Conservation (phyloP, 2,888 invertebrate genomes). For the Pasiphila rectangulata region DNA sequence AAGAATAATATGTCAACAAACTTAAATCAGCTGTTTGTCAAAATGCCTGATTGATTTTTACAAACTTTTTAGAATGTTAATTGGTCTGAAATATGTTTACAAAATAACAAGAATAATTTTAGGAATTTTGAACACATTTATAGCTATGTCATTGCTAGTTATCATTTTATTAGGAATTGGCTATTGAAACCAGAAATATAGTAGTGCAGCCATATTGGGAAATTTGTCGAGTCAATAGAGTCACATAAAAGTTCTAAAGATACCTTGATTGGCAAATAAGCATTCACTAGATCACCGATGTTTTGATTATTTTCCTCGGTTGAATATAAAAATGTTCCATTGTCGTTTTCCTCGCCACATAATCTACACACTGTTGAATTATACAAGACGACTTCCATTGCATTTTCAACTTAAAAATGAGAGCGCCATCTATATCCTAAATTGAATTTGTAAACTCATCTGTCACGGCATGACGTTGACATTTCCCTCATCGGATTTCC, state of each 20-base stretch:
- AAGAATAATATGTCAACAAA: background rate
- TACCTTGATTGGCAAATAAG: slow-evolving; percentile 88
- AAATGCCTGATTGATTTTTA: background rate
- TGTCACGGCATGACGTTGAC: slow-evolving; percentile 8
- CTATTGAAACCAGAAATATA: slow-evolving; percentile 45
- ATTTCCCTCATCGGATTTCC: too few relatives aligned
- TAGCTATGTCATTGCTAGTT: background rate
- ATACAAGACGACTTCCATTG: slow-evolving; percentile 80
- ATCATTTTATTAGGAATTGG: slow-evolving; percentile 21
- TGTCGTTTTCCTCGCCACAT: slow-evolving; percentile 87
- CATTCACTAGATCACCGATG: slow-evolving; percentile 84
- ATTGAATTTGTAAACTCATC: background rate
- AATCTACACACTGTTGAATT: slow-evolving; percentile 87
- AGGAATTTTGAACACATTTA: background rate
- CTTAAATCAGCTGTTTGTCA: slow-evolving; percentile 19
- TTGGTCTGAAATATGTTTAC: background rate
- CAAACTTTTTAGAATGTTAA: background rate
- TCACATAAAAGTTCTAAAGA: slow-evolving; percentile 52
- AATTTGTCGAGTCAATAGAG: slow-evolving; percentile 67
- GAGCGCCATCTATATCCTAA: slow-evolving; percentile 71
- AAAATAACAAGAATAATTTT: slow-evolving; percentile 4
- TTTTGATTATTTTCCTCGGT: slow-evolving; percentile 80
- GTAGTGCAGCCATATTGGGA: slow-evolving; percentile 59
- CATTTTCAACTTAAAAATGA: slow-evolving; percentile 36
- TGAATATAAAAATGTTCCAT: slow-evolving; percentile 84